phyloP scores from a whole-genome alignment of 2,113 vertebrate genomes.

The Macquaria australasica region DNA sequence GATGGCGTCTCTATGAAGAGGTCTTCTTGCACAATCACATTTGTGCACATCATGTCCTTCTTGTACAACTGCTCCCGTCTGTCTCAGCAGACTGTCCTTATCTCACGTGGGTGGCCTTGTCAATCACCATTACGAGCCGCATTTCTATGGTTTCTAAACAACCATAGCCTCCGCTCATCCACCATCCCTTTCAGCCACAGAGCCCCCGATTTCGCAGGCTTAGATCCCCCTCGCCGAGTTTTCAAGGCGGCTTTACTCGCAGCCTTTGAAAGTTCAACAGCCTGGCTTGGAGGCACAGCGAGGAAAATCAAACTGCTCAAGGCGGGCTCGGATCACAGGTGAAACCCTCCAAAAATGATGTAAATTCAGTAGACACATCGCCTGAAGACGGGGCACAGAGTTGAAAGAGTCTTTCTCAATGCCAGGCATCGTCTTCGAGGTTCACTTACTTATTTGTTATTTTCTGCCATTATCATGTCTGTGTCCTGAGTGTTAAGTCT shows the following conservation, averaged over 20 bases:
- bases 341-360: slow-evolving; percentile 66
- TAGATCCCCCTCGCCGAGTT: slow-evolving; percentile 56
- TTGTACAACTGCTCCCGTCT: neutral
- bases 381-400: slow-evolving; percentile 65
- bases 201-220: slow-evolving; percentile 54
- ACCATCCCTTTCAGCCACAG: slow-evolving; percentile 44
- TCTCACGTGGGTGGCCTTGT: slow-evolving; percentile 70
- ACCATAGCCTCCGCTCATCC: slow-evolving; percentile 38
- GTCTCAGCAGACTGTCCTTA: slow-evolving; percentile 18
- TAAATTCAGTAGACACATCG: slow-evolving; percentile 76
- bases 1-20: slow-evolving; percentile 21
- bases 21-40: slow-evolving; percentile 5
- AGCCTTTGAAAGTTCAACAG: slow-evolving; percentile 81
- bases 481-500: neutral
- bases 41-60: slow-evolving; percentile 16
- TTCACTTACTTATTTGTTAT: slow-evolving; percentile 56
- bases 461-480: slow-evolving; percentile 35
- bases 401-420: slow-evolving; percentile 54
- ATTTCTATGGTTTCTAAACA: slow-evolving; percentile 56
- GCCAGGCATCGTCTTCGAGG: slow-evolving; percentile 35
- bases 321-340: slow-evolving; percentile 75
- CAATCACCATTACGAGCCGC: slow-evolving; percentile 60
- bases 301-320: slow-evolving; percentile 76
- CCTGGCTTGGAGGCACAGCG: slow-evolving; percentile 76
- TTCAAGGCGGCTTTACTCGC: slow-evolving; percentile 59